Conservation (phyloP, 64 coral and sea anemone species). For the Montipora cactus region DNA sequence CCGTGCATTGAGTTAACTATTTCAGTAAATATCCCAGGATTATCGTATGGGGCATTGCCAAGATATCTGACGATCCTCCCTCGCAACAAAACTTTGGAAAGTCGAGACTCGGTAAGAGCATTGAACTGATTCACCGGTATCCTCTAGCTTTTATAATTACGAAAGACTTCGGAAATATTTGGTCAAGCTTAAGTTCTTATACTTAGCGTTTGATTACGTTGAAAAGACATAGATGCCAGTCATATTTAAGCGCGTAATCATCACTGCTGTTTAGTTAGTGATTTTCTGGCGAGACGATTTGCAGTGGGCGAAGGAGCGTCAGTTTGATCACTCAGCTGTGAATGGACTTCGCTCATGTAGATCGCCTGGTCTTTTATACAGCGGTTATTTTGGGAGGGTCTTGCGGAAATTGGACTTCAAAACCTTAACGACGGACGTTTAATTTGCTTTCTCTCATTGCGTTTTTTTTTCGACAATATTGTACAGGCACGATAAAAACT, state of each 20-base stretch:
- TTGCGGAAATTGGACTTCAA: neutral
- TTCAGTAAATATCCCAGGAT: neutral
- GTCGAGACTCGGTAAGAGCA: conserved; percentile 20
- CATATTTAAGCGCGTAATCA: conserved; percentile 25
- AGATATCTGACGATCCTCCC: neutral
- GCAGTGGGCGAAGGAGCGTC: too few species aligned
- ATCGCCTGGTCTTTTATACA: neutral
- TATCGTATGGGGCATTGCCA: conserved; percentile 27
- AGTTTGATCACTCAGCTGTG: neutral
- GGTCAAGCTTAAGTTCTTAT: neutral
- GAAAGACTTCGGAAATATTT: conserved; percentile 17
- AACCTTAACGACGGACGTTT: neutral
- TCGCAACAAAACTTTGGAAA: neutral
- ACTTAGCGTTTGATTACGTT: neutral
- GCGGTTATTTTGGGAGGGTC: neutral
- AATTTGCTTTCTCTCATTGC: neutral
- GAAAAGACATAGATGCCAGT: conserved; percentile 2
- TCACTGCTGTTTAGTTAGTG: neutral
- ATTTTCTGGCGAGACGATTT: neutral
- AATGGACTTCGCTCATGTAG: neutral
- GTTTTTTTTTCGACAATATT: neutral
- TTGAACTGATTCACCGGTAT: too few species aligned
- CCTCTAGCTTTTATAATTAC: neutral
- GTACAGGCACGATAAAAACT: neutral
- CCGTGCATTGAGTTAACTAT: conserved; percentile 10